phyloP scores from a whole-genome alignment of 1,140 invertebrate genomes.

The Eupeodes corollae region DNA sequence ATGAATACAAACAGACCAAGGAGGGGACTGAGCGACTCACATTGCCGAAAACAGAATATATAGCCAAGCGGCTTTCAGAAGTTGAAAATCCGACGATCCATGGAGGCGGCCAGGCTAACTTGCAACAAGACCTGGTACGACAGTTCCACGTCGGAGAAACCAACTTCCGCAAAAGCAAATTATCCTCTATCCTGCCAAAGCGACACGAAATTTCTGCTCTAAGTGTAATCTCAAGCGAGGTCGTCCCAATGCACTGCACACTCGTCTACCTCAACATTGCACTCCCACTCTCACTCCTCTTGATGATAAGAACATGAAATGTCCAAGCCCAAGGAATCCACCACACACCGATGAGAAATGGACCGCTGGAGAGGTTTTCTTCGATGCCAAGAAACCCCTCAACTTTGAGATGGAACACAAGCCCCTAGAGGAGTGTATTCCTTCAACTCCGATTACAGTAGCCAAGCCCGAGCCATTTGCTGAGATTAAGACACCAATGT shows the following conservation, averaged over 20 bases:
- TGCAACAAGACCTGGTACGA: slow-evolving; percentile 32
- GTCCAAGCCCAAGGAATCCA: not conserved
- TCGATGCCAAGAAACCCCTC: not conserved
- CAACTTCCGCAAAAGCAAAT: not conserved
- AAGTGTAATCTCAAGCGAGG: slow-evolving; percentile 20
- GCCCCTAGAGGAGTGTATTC: not conserved
- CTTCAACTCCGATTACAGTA: not conserved
- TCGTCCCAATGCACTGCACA: slow-evolving; percentile 17
- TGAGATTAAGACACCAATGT: slow-evolving; percentile 7
- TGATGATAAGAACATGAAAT: no score
- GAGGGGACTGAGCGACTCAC: slow-evolving; percentile 50
- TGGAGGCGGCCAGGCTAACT: slow-evolving; percentile 35
- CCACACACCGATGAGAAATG: slow-evolving; percentile 4
- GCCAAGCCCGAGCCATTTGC: not conserved
- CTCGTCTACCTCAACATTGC: slow-evolving; percentile 19
- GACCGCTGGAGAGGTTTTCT: slow-evolving; percentile 7
- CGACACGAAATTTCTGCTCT: not conserved
- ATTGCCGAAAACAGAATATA: slow-evolving; percentile 51
- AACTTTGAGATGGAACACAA: not conserved
- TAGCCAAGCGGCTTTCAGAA: slow-evolving; percentile 56
- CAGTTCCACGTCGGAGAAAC: slow-evolving; percentile 1
- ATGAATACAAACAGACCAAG: slow-evolving; percentile 58
- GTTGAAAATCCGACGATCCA: slow-evolving; percentile 59
- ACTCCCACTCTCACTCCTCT: no score
- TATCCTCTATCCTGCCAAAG: not conserved